Evolutionary conservation across 2,113 vertebrate genomes (phyloP), one percentile per base, ranked within the genome.

Genomic region (Thamnaconus septentrionalis): DNA sequence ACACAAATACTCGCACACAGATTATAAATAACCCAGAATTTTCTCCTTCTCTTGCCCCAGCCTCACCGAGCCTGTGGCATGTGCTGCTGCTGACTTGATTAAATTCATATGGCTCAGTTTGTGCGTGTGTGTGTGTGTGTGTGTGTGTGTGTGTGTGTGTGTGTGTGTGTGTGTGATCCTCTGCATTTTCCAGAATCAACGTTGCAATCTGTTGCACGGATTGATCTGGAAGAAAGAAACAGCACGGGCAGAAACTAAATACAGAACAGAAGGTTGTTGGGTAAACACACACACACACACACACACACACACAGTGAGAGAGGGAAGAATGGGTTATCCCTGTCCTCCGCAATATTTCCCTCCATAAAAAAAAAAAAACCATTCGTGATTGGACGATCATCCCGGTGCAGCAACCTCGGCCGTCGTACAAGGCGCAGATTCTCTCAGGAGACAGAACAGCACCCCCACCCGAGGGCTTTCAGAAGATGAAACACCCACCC

Each of bases 251-350:
- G 84, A 89, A 89, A 89, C 79, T 86, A 86, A 87, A 87, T 82
- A 89, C 78, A 72, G 77, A 87, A 82, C 82, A 89, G 84, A 85
- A 86, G 80, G 82, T 86, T 78, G 69, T 73, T 83, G 71, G 78
- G 64, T 70, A 5, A 49, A 62, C 54, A 73, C 46, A 59, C 56
- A 64, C 59, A 62, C 58, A 56, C 59, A 53, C 57, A 68, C 64
- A 56, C 60, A 65, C 56, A 52, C 56, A 51, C 51, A 5, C 57
- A 61, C 74, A 61, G 63, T 59, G 54, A 61, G 4, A 40, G 56
- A 6, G 7, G 77, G 77, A 87, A 46, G 50, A 65, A 82, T 69
- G 66, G 51, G 64, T 58, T 42, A 56, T 61, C 42, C 57, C 53
- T 8, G 65, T 76, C 75, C 71, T 62, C 74, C 2, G 31, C 56